A percentile compares a stretch with the other conserved stretches of the same genome.
Evolutionary conservation across 2,888 invertebrate genomes (phyloP).

Genomic region (Tridacna gigas): DNA sequence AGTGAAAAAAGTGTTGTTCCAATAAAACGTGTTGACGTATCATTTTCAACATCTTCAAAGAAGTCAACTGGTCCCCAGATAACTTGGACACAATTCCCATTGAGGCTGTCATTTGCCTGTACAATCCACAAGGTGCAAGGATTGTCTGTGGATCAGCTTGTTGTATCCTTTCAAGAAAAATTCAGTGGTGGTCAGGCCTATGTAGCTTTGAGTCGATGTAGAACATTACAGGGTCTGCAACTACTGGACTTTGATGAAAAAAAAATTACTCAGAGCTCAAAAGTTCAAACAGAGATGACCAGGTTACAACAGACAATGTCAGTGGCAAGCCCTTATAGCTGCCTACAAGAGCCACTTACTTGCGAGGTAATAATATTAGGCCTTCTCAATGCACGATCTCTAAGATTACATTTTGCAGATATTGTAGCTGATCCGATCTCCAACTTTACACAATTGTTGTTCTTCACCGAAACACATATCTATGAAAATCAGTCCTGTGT

Average conservation of each 20-base stretch:
- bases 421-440: slow-evolving; percentile 24
- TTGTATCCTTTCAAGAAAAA: slow-evolving; percentile 50
- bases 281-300: slow-evolving; percentile 31
- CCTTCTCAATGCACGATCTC: slow-evolving; percentile 45
- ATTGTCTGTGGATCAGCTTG: slow-evolving; percentile 45
- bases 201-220: slow-evolving; percentile 61
- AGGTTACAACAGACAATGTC: slow-evolving; percentile 29
- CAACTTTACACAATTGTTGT: slow-evolving; percentile 20
- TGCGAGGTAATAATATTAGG: slow-evolving; percentile 20
- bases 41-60: slow-evolving; percentile 43
- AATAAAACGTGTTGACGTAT: slow-evolving; percentile 40
- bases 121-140: slow-evolving; percentile 66
- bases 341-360: slow-evolving; percentile 23
- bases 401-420: slow-evolving; percentile 36
- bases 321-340: slow-evolving; percentile 29
- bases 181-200: slow-evolving; percentile 60
- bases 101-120: slow-evolving; percentile 53
- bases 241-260: slow-evolving; percentile 42
- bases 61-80: slow-evolving; percentile 25
- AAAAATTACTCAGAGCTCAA: slow-evolving; percentile 27
- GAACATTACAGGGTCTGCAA: slow-evolving; percentile 48
- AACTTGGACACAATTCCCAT: slow-evolving; percentile 55
- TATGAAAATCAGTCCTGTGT: slow-evolving; percentile 8
- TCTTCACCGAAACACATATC: slow-evolving; percentile 32
- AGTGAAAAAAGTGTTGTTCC: slow-evolving; percentile 32